Base-by-base conservation (phyloP, 2,113 vertebrate species). In the Tursiops truncatus region DNA sequence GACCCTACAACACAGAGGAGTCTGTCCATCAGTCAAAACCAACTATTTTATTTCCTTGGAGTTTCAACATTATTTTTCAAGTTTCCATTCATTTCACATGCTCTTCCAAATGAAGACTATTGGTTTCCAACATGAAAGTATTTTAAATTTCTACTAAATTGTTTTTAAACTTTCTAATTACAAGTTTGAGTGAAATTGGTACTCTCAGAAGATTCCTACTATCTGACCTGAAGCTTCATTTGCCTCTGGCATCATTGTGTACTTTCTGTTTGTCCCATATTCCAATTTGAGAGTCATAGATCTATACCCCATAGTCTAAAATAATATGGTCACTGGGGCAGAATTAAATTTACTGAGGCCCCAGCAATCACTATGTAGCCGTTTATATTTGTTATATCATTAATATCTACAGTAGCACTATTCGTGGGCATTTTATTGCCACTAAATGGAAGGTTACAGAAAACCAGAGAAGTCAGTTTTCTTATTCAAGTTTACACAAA, bases 101-200 rank as follows among this genome's bases (percentile, higher is more conserved):
- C 5, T 65, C 41, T 92, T 76, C 63, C 79, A 81, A 38, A 77
- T n/a, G 47, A 88, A 87, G 21, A 50, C 3, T 17, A 13, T 87
- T 47, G 63, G 20, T 74, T 92, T 85, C 41, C 82, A 25, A 28
- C 28, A 28, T n/a, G 4, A 65, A 94, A 81, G 23, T 25, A 17
- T 25, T 94, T 77, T 9, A 91, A 82, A 76, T 81, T 85, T 13
- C 53, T 96, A 73, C 47, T 74, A 38, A 83, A 74, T 44, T 67
- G 41, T 92, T 67, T 26, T 38, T 56, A 50, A 89, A 86, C 44
- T 58, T 94, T 44, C 41, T 56, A 38, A 89, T 47, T 63, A 77
- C 62, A 47, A 41, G 62, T 84, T 18, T 31, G 17, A 77, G 4
- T 85, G 31, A 81, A 97, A 91, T 28, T n/a, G 38, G 47, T 44